Evolutionary conservation across 1,140 invertebrate species (phyloP).

Genomic region (Sycophila sp.): DNA sequence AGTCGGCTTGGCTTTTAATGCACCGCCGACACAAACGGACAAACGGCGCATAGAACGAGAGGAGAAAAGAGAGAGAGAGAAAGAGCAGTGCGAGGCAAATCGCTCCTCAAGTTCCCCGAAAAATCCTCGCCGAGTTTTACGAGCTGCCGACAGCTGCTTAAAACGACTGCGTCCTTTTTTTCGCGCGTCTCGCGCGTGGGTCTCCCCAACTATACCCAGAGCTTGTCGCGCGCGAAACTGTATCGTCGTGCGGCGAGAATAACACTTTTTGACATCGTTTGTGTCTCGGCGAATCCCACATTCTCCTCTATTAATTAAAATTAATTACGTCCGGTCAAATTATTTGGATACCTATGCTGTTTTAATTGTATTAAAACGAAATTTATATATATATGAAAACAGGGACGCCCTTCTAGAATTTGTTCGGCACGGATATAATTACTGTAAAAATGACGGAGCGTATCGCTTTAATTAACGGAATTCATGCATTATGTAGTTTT

Average conservation of each 20-base stretch:
- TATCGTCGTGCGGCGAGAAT: too few species aligned
- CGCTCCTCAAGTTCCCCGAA: constrained; percentile 29
- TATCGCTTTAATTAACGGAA: constrained; percentile 25
- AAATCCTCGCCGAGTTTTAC: constrained; percentile 29
- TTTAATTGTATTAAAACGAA: background rate
- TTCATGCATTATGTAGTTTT: constrained; percentile 26
- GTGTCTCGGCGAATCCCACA: too few species aligned
- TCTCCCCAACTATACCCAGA: too few species aligned
- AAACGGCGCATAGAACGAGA: background rate
- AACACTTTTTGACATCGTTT: too few species aligned
- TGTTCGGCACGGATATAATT: background rate
- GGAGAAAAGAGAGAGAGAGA: background rate
- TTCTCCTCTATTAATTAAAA: background rate
- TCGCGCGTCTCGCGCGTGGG: too few species aligned
- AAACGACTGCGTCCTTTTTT: too few species aligned
- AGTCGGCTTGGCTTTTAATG: constrained; percentile 8
- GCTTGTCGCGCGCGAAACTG: too few species aligned
- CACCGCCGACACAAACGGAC: constrained; percentile 3
- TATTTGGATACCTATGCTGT: background rate
- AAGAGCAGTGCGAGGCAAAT: constrained; percentile 13
- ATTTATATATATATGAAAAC: background rate
- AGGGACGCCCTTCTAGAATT: background rate
- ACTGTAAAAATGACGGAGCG: constrained; percentile 11
- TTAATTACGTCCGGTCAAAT: background rate
- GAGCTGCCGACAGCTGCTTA: constrained; percentile 27